Evolutionary conservation across 2,888 invertebrate genomes (phyloP), one percentile per base, ranked within the genome.

Genomic region (Cheilosia scutellata): DNA sequence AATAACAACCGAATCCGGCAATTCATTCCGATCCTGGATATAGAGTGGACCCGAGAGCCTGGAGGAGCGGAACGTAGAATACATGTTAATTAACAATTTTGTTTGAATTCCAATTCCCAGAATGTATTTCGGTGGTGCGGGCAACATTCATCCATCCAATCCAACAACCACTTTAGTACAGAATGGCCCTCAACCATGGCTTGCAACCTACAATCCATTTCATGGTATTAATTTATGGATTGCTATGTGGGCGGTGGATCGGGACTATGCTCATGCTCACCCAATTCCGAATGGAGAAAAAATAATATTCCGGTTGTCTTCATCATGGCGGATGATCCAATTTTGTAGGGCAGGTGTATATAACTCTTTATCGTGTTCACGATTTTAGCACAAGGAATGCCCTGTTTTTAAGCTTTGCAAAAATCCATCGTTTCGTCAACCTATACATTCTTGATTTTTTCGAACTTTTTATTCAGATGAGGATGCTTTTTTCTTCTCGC

Each of bases 61-160:
- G 7, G 40, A 33, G 65, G 74, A 49, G 44, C 42, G 58, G 42
- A 25, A 27, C 27, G 49, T 55, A 65, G 47, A 55, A 82, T 82
- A 90, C 90, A 90, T 90, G 90, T 90, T 90, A 90, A 90, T 90
- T 90, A 90, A 90, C 90, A 90, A 90, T 89, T 89, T 90, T 88
- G 90, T 89, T 90, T 90, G 89, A 90, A 90, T 90, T 90, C 90
- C 89, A 89, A 89, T 90, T 88, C 88, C 75, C 75, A 71, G 79
- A 84, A 84, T 84, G 75, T 37, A 37, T 84, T 82, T 80, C 72
- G 76, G 72, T 58, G 65, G 51, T 79, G 79, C 65, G 37, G 27
- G 66, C 49, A 72, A 60, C 77, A 77, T 82, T 82, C 65, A 82
- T 82, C 49, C 70, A 62, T 65, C 72, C 27, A 66, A 58, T 25